Conservation (phyloP, 2,888 invertebrate species). For the Mellilla xanthometata region DNA sequence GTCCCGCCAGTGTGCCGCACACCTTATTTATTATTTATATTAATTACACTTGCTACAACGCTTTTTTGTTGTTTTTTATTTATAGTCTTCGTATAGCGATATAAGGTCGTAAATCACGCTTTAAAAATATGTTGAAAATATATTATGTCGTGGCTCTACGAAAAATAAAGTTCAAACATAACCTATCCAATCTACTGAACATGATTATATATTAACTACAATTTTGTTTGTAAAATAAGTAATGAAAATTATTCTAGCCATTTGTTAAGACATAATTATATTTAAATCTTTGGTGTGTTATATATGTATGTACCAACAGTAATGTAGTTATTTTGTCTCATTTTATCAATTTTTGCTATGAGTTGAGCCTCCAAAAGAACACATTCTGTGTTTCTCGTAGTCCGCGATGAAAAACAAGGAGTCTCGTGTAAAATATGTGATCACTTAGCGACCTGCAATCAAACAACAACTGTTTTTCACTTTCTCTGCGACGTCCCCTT, state of each 20-base stretch:
- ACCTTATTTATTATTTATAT: slow-evolving; percentile 73
- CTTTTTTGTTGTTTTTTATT: slow-evolving; percentile 46
- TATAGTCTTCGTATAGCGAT: slow-evolving; percentile 30
- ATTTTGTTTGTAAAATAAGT: too few relatives aligned
- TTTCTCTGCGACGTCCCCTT: slow-evolving; percentile 40
- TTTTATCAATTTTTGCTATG: too few relatives aligned
- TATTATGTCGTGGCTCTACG: slow-evolving; percentile 1
- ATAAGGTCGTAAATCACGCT: slow-evolving; percentile 25
- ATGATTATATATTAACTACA: too few relatives aligned
- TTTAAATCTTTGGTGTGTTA: too few relatives aligned
- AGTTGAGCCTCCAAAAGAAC: too few relatives aligned
- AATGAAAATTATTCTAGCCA: too few relatives aligned
- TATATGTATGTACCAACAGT: too few relatives aligned
- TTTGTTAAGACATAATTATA: too few relatives aligned
- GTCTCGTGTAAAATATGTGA: slow-evolving; percentile 73
- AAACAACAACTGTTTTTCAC: slow-evolving; percentile 68
- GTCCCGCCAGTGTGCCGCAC: slow-evolving; percentile 43
- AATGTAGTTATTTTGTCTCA: too few relatives aligned
- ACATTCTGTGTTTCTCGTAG: slow-evolving; percentile 15
- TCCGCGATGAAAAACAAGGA: slow-evolving; percentile 60
- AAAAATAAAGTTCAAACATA: too few relatives aligned
- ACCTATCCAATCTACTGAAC: slow-evolving; percentile 1
- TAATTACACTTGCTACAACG: slow-evolving; percentile 57
- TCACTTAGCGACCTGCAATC: slow-evolving; percentile 80
- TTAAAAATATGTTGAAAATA: slow-evolving; percentile 22